Conservation (phyloP, 2,113 vertebrate species). For the Lepus europaeus region DNA sequence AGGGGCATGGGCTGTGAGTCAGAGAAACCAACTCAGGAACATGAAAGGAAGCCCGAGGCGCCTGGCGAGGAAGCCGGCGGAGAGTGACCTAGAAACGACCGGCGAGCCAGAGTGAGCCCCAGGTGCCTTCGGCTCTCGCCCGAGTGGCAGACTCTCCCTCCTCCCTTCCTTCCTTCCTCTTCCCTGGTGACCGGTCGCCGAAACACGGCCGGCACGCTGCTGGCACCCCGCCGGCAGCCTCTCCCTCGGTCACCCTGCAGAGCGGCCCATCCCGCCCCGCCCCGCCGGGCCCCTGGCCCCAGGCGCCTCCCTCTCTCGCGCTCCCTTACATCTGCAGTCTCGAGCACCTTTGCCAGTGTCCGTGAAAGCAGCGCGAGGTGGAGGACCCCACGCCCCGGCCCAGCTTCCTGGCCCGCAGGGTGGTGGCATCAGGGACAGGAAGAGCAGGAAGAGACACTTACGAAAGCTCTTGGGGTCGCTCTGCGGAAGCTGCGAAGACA, state of each 20-base stretch:
- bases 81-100: slow-evolving; percentile 66
- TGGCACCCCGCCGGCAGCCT: slow-evolving; percentile 61
- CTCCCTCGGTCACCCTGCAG: slow-evolving; percentile 57
- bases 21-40: slow-evolving; percentile 54
- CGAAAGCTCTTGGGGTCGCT: not conserved
- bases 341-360: slow-evolving; percentile 45
- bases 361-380: not conserved
- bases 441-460: not conserved
- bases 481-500: not conserved
- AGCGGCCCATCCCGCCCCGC: not conserved
- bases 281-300: not conserved
- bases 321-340: slow-evolving; percentile 68
- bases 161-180: slow-evolving; percentile 44
- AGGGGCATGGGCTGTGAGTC: not conserved
- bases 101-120: not conserved
- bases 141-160: slow-evolving; percentile 41
- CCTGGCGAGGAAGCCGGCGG: not conserved
- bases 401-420: not conserved
- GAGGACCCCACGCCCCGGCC: not conserved
- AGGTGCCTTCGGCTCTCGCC: not conserved
- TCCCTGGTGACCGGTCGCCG: slow-evolving; percentile 43
- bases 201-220: slow-evolving; percentile 73
- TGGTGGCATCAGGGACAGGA: not conserved
- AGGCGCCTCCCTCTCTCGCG: not conserved
- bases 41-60: slow-evolving; percentile 16